phyloP scores from a whole-genome alignment of 1,140 invertebrate genomes.

The Protaetia brevitarsis region DNA sequence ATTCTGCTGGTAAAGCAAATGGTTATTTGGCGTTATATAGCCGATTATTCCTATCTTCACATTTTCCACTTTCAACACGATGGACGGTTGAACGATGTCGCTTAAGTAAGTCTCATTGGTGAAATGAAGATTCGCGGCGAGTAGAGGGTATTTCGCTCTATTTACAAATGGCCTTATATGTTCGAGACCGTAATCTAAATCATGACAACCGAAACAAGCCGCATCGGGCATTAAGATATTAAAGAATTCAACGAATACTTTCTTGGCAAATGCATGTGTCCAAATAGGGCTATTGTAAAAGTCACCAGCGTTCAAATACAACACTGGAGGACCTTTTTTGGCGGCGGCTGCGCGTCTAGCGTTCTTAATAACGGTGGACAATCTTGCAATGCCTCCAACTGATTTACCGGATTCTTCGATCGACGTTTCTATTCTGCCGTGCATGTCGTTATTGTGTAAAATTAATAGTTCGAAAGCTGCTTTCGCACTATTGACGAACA shows the following conservation, averaged over 20 bases:
- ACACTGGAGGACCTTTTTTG: no score
- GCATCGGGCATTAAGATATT: not conserved
- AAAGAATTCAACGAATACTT: not conserved
- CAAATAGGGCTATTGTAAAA: not conserved
- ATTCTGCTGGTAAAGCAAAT: conserved; percentile 60
- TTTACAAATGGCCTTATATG: conserved; percentile 75
- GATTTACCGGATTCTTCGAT: conserved; percentile 45
- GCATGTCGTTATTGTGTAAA: conserved; percentile 89
- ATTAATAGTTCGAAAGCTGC: conserved; percentile 65
- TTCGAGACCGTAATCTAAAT: conserved; percentile 80
- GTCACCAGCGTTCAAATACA: not conserved
- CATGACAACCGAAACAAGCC: conserved; percentile 85
- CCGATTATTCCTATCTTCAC: conserved; percentile 81
- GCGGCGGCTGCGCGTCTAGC: not conserved
- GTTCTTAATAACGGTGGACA: not conserved
- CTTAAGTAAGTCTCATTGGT: not conserved
- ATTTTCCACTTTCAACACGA: conserved; percentile 62
- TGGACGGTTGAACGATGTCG: conserved; percentile 62
- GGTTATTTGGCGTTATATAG: conserved; percentile 75
- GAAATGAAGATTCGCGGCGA: conserved; percentile 69
- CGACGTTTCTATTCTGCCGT: conserved; percentile 78
- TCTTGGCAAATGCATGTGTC: not conserved
- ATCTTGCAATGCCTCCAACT: not conserved
- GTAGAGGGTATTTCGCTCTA: conserved; percentile 65
- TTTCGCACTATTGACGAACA: no score